These are phyloP conservation scores for Epizoanthus illoricatus DNA, from an alignment of 92 coral and sea anemone genomes.

Conservation along the genomic window DNA sequence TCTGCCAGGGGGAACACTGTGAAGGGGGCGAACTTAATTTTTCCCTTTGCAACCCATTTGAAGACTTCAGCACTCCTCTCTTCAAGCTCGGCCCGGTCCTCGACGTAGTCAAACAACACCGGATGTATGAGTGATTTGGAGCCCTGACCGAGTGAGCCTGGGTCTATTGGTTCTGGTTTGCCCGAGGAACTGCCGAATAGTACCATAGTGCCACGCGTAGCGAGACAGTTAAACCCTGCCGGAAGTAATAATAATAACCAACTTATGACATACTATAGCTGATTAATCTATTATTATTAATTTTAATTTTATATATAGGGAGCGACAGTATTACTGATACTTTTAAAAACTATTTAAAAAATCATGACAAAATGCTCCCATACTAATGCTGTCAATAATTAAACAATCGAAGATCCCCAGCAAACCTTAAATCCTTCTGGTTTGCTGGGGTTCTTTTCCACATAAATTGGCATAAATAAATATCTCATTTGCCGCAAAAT, in stretches of 20 bases:
- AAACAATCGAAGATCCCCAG: too few species aligned
- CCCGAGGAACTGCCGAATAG: slow-evolving; percentile 57
- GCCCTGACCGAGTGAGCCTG: slow-evolving; percentile 20
- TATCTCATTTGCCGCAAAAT: too few species aligned
- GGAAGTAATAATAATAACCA: background rate
- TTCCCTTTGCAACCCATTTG: slow-evolving; percentile 42
- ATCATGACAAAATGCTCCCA: too few species aligned
- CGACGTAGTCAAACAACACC: slow-evolving; percentile 33
- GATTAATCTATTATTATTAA: too few species aligned
- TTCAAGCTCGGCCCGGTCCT: slow-evolving; percentile 31
- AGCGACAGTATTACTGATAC: background rate
- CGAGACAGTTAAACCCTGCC: slow-evolving; percentile 51
- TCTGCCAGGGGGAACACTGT: slow-evolving; percentile 46
- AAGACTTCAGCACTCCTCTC: slow-evolving; percentile 34
- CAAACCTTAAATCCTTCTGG: too few species aligned
- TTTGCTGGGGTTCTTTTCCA: too few species aligned
- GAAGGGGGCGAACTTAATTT: slow-evolving; percentile 43
- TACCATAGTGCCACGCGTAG: slow-evolving; percentile 53
- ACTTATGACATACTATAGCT: too few species aligned
- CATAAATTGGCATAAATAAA: too few species aligned
- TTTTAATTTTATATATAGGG: too few species aligned
- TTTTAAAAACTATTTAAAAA: background rate
- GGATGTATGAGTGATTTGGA: slow-evolving; percentile 30
- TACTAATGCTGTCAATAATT: too few species aligned
- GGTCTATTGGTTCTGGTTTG: slow-evolving; percentile 46